phyloP scores from a whole-genome alignment of 1,140 invertebrate genomes.

The Maconellicoccus hirsutus region DNA sequence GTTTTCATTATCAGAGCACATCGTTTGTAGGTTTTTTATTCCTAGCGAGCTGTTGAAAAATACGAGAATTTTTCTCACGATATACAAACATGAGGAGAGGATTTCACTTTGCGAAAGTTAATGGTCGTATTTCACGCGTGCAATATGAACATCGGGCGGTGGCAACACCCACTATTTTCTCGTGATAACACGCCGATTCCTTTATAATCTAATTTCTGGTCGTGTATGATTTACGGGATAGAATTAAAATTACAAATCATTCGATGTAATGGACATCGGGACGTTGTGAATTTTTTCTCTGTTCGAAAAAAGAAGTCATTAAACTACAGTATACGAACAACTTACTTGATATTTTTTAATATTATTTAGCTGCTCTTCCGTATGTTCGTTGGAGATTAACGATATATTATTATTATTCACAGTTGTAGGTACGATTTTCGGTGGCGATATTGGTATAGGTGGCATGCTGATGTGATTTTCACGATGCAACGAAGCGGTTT shows the following conservation, averaged over 20 bases:
- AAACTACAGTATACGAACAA: no score
- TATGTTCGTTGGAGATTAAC: slow-evolving; percentile 43
- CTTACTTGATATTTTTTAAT: slow-evolving; percentile 81
- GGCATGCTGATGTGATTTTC: background rate
- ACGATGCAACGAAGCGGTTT: slow-evolving; percentile 23
- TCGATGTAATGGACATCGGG: no score
- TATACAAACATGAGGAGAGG: background rate
- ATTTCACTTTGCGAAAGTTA: background rate
- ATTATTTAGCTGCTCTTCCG: slow-evolving; percentile 73
- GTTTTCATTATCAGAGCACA: slow-evolving; percentile 9
- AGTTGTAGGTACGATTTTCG: slow-evolving; percentile 43
- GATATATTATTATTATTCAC: slow-evolving; percentile 37
- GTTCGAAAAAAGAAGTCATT: no score
- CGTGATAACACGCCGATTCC: background rate
- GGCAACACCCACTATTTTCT: background rate
- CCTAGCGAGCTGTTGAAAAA: background rate
- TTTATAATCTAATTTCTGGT: no score
- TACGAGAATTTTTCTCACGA: background rate
- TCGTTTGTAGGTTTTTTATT: background rate
- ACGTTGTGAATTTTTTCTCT: no score
- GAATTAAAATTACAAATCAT: no score
- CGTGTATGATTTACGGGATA: no score
- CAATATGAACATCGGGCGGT: background rate
- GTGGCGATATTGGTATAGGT: slow-evolving; percentile 37
- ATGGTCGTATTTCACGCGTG: background rate